Evolutionary conservation across 2,797 vertebrate species (phyloP).

Genomic region (Premnoplex brunnescens): DNA sequence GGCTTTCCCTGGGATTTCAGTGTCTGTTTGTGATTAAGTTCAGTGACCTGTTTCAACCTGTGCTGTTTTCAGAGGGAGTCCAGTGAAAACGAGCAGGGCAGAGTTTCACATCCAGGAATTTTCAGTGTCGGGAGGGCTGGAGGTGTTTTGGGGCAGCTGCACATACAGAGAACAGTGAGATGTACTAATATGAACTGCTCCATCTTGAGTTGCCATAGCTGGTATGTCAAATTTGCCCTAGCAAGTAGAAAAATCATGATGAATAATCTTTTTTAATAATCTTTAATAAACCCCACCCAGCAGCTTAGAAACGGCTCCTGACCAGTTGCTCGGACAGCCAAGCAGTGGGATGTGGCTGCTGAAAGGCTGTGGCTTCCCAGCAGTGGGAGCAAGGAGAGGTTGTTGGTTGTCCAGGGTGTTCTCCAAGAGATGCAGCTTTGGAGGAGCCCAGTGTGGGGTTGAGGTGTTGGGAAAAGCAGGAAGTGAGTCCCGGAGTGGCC

Average conservation of each 20-base stretch:
- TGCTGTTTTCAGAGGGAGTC: neutral
- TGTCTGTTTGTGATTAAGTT: neutral
- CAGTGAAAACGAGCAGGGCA: neutral
- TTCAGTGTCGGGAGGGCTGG: rapidly evolving
- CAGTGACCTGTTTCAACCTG: conserved; percentile 5
- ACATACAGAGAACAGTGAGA: rapidly evolving
- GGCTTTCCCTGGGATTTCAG: neutral
- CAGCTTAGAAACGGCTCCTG: neutral
- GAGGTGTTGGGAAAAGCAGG: neutral
- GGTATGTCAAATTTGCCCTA: neutral
- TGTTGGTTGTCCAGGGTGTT: rapidly evolving
- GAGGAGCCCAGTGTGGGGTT: neutral
- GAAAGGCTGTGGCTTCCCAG: neutral
- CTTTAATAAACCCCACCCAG: neutral
- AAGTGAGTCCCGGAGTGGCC: neutral
- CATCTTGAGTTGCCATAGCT: rapidly evolving
- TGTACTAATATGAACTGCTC: rapidly evolving
- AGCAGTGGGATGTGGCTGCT: neutral
- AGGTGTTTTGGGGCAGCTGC: neutral
- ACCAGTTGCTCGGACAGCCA: rapidly evolving
- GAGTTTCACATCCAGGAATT: neutral
- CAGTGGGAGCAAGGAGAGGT: neutral
- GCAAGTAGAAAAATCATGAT: neutral
- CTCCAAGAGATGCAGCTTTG: neutral
- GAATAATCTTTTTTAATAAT: neutral